phyloP scores from a whole-genome alignment of 2,113 vertebrate species.

The Pyxicephalus adspersus region DNA sequence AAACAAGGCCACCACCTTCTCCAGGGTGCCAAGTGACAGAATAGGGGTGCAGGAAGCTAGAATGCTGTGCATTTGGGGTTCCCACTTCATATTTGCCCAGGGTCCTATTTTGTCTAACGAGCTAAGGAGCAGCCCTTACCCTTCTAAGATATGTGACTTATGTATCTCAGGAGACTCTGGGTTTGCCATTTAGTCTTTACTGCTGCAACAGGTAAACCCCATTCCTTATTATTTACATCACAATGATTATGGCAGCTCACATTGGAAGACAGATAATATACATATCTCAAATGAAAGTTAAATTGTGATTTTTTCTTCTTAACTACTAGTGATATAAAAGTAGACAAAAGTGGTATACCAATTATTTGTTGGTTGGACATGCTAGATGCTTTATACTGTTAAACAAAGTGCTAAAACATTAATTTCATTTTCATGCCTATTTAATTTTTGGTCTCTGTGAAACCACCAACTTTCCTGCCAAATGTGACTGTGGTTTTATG shows the following conservation, averaged over 20 bases:
- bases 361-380: constrained; percentile 42
- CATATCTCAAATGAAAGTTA: background rate
- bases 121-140: no score
- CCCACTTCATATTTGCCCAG: no score
- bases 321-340: background rate
- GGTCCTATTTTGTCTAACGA: no score
- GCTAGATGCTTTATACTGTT: constrained; percentile 38
- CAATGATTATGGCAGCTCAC: background rate
- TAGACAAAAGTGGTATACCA: constrained; percentile 2
- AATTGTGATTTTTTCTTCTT: background rate
- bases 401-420: constrained; percentile 51
- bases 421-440: constrained; percentile 54
- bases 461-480: constrained; percentile 48
- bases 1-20: no score
- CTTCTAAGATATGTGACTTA: no score
- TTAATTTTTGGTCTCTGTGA: constrained; percentile 52
- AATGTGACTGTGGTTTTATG: constrained; percentile 53
- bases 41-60: no score
- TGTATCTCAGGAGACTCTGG: no score
- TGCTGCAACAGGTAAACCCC: no score
- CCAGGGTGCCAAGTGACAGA: no score
- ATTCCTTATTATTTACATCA: no score
- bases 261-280: background rate
- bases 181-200: no score
- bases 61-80: no score